Base-by-base conservation (phyloP, 1,140 invertebrate genomes). In the Uloborus diversus region DNA sequence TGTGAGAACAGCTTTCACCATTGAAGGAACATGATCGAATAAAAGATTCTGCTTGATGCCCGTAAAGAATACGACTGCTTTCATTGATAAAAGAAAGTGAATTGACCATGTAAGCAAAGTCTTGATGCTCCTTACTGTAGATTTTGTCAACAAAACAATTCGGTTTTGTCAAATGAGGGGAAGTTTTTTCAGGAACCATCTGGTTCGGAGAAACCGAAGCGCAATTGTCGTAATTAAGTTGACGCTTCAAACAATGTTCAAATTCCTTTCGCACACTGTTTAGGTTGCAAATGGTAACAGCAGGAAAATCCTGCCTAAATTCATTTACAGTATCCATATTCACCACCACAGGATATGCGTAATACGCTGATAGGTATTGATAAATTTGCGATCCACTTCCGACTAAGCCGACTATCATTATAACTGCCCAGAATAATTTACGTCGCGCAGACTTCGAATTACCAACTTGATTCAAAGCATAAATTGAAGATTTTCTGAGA, bases 391-490 rank as follows among this genome's bases (percentile, higher is more conserved):
- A 79, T 17, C 51, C 17, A 23, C 51, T 61, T 17, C 76, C 76
- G 7, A 69, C 17, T 11, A 79, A 27, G 14, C 76, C 76, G 3
- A 64, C 51, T 3, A 79, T 68, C n/a, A 79, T 17, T 25, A 69
- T 61, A n/a, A 69, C 56, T 4, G 53, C 32, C 76, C 76, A 79
- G 37, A 79, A 66, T 0, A 79, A 25, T 49, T 61, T 68, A 7
- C 76, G 62, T 23, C 33, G 30, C 0, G 25, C 47, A 11, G 76
- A 59, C 3, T 42, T 57, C 25, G 76, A 79, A 35, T 69, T 68
- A 4, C 76, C 76, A n/a, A 79, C 69, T 30, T 79, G 76, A n/a
- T 59, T 68, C 20, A 79, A 35, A 49, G 65, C 65, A 27, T 79
- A 79, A 25, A 79, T 30, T 1, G 76, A 79, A 2, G 64, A 79